phyloP scores from a whole-genome alignment of 2,888 invertebrate species.

The Aphidius colemani region DNA sequence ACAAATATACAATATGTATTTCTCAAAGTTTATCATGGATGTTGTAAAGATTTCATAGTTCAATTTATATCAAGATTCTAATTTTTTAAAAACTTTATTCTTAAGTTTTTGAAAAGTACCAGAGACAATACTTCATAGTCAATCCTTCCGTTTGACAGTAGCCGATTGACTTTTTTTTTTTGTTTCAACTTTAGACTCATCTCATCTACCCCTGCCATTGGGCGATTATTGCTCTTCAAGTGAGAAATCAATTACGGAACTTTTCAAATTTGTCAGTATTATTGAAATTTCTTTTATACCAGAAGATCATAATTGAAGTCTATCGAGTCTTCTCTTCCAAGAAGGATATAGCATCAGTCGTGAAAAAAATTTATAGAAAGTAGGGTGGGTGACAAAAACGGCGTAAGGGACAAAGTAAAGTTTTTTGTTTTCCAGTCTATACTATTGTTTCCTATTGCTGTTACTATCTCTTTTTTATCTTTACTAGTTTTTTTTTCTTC shows the following conservation, averaged over 20 bases:
- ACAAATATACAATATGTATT: too few relatives aligned
- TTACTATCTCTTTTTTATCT: slow-evolving; percentile 29
- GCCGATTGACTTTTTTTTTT: slow-evolving; percentile 30
- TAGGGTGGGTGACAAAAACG: slow-evolving; percentile 33
- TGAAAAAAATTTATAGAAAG: slow-evolving; percentile 28
- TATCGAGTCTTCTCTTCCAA: slow-evolving; percentile 46
- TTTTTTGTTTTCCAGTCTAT: slow-evolving; percentile 57
- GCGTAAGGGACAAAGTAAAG: slow-evolving; percentile 35
- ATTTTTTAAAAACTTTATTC: background rate
- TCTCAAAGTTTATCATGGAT: too few relatives aligned
- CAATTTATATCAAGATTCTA: background rate
- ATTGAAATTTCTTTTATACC: slow-evolving; percentile 60
- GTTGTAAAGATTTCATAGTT: background rate
- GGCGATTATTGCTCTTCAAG: slow-evolving; percentile 26
- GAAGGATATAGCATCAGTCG: slow-evolving; percentile 38
- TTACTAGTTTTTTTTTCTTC: slow-evolving; percentile 14
- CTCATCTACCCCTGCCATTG: slow-evolving; percentile 16
- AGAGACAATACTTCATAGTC: slow-evolving; percentile 29
- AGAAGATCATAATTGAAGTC: slow-evolving; percentile 58
- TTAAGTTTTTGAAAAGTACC: background rate
- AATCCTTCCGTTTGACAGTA: slow-evolving; percentile 53
- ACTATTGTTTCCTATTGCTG: slow-evolving; percentile 55
- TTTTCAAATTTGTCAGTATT: slow-evolving; percentile 60
- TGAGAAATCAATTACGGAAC: slow-evolving; percentile 58
- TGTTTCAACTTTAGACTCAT: slow-evolving; percentile 31